A percentile compares a stretch with the other conserved stretches of the same genome.
Evolutionary conservation across 1,140 invertebrate species (phyloP).

Genomic region (Cydia strobilella): DNA sequence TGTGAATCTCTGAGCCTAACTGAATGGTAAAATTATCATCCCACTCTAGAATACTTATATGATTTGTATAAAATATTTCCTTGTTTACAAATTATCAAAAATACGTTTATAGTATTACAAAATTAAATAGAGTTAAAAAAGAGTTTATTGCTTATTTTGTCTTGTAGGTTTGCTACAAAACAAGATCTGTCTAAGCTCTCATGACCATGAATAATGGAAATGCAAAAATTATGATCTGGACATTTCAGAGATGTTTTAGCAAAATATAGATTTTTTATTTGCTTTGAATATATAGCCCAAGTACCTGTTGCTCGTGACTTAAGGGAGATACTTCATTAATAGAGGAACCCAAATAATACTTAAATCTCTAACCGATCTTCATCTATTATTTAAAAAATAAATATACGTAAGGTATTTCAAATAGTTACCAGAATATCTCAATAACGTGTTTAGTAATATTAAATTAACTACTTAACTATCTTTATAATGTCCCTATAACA

Average conservation of each 20-base stretch:
- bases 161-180: background rate
- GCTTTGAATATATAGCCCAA: background rate
- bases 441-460: conserved; percentile 22
- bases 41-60: background rate
- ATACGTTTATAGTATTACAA: background rate
- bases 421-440: conserved; percentile 1
- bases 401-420: conserved; percentile 1
- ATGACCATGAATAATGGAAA: background rate
- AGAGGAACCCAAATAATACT: conserved; percentile 7
- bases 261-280: background rate
- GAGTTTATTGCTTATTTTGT: background rate
- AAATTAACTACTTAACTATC: conserved; percentile 2
- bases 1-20: conserved; percentile 39
- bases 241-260: background rate
- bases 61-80: conserved; percentile 33
- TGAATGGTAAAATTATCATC: conserved; percentile 43
- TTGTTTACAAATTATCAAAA: conserved; percentile 3
- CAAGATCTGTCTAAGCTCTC: background rate
- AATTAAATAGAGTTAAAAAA: background rate
- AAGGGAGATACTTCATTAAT: conserved; percentile 19
- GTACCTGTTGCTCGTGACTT: conserved; percentile 30
- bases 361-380: background rate
- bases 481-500: conserved; percentile 10
- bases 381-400: background rate
- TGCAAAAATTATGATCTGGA: background rate